phyloP scores from a whole-genome alignment of 1,140 invertebrate species.

The Drosophila saltans region DNA sequence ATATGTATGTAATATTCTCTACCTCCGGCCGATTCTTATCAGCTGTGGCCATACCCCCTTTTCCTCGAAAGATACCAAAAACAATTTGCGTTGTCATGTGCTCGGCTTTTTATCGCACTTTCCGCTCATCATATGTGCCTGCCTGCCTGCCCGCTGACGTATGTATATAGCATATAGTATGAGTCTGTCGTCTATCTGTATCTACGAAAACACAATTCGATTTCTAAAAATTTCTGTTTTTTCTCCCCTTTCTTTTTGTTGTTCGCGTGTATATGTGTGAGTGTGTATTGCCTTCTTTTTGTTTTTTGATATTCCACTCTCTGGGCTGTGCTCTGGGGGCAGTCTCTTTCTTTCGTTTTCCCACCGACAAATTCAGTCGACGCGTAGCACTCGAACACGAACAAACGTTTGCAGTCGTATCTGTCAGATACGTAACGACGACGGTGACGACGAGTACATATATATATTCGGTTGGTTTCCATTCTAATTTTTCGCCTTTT shows the following conservation, averaged over 20 bases:
- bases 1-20: background rate
- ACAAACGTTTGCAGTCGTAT: constrained; percentile 72
- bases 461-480: constrained; percentile 67
- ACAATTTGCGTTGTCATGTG: constrained; percentile 68
- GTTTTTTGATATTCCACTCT: constrained; percentile 50
- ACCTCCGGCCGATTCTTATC: constrained; percentile 54
- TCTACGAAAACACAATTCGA: constrained; percentile 55
- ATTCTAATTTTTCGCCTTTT: constrained; percentile 16
- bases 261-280: too few species aligned
- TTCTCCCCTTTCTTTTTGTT: constrained; percentile 9
- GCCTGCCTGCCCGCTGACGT: constrained; percentile 6
- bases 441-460: constrained; percentile 16
- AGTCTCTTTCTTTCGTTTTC: constrained; percentile 24
- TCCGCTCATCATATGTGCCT: constrained; percentile 47
- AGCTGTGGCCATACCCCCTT: constrained; percentile 52
- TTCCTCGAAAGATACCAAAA: constrained; percentile 34
- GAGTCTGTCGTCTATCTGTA: constrained; percentile 6
- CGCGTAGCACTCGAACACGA: constrained; percentile 79
- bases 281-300: background rate
- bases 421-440: constrained; percentile 69
- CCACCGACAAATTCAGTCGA: constrained; percentile 63
- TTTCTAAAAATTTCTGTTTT: constrained; percentile 58
- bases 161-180: constrained; percentile 19
- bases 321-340: constrained; percentile 26
- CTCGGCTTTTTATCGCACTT: constrained; percentile 48